These are phyloP conservation scores for Phylloscopus trochiloides DNA, from an alignment of 2,113 vertebrate genomes.

Conservation along the genomic window DNA sequence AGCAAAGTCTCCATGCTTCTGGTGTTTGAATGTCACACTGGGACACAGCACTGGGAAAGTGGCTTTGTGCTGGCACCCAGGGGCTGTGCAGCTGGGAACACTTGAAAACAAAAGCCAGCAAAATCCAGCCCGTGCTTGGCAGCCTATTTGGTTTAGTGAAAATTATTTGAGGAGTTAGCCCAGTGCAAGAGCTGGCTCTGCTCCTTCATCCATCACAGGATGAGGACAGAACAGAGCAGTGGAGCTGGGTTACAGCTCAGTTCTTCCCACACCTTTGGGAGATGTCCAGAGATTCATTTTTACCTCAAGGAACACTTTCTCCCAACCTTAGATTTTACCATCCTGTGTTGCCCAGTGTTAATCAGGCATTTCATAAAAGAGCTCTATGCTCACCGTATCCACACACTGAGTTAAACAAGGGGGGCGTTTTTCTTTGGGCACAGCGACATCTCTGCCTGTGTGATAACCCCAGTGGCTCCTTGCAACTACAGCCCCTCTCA, in stretches of 20 bases:
- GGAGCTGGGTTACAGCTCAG: not conserved
- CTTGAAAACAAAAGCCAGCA: constrained; percentile 1
- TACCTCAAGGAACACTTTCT: not conserved
- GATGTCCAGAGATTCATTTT: rapidly evolving
- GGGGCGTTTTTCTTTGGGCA: not conserved
- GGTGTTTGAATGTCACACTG: not conserved
- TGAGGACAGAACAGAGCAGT: not conserved
- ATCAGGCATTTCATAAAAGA: not conserved
- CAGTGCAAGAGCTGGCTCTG: not conserved
- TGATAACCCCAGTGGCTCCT: rapidly evolving
- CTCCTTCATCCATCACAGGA: not conserved
- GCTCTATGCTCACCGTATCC: rapidly evolving
- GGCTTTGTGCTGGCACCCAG: constrained; percentile 5
- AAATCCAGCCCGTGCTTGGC: not conserved
- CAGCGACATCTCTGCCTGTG: rapidly evolving
- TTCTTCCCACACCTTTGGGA: not conserved
- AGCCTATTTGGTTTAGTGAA: not conserved
- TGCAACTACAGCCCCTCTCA: not conserved
- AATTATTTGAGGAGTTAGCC: not conserved
- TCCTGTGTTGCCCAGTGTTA: not conserved
- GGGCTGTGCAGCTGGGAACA: not conserved
- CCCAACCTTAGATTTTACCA: not conserved
- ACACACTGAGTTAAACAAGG: not conserved
- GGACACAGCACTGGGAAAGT: not conserved
- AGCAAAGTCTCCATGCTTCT: rapidly evolving